Evolutionary conservation across 2,113 vertebrate genomes (phyloP).

Genomic region (Barnardius zonarius): DNA sequence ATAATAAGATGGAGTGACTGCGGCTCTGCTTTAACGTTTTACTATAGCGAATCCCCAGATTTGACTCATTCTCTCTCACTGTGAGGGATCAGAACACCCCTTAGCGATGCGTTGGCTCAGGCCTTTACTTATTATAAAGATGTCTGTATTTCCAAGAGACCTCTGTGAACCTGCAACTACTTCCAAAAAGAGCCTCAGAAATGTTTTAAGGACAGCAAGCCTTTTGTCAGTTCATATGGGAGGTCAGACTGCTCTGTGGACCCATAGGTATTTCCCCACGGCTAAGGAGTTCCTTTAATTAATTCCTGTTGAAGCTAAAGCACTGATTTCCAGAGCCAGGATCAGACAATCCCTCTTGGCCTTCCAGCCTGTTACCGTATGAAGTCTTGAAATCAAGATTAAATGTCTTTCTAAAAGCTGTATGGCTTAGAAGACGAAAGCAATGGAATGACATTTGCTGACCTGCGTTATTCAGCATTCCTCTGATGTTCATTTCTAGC

Average conservation of each 20-base stretch:
- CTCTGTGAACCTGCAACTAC: background rate
- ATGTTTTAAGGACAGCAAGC: background rate
- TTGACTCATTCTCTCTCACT: background rate
- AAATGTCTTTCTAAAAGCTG: background rate
- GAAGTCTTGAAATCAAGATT: background rate
- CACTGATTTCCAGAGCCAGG: background rate
- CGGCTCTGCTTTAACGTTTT: background rate
- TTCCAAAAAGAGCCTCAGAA: background rate
- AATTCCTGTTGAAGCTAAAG: background rate
- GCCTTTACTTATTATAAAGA: background rate
- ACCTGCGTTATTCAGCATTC: background rate
- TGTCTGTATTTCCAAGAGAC: background rate
- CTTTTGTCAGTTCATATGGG: background rate
- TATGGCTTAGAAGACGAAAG: background rate
- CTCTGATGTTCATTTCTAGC: background rate
- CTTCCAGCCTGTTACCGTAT: background rate
- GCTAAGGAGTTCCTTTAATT: background rate
- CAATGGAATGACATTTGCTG: background rate
- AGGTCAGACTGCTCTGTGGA: background rate
- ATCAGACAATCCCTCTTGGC: background rate
- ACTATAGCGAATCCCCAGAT: background rate
- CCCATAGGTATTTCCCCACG: background rate
- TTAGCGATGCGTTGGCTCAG: background rate
- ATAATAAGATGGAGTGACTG: background rate
- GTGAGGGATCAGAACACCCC: background rate